Conservation (phyloP, 1,140 invertebrate genomes). For the Leptopilina clavipes region DNA sequence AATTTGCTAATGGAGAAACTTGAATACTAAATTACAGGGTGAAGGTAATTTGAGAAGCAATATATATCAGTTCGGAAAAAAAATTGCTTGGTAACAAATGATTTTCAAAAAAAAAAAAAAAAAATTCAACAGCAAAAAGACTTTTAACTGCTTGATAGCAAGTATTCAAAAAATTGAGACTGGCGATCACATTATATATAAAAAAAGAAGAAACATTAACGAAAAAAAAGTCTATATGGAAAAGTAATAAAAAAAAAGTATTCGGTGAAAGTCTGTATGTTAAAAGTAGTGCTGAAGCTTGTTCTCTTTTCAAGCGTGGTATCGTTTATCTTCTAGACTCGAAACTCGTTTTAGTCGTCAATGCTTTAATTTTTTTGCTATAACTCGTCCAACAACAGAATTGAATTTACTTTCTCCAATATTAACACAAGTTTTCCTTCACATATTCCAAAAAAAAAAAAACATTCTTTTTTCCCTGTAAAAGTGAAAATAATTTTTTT, state of each 20-base stretch:
- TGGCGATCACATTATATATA: neutral
- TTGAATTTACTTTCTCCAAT: constrained; percentile 5
- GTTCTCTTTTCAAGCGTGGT: constrained; percentile 27
- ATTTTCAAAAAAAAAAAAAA: neutral
- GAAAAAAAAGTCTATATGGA: neutral
- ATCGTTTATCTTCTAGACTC: constrained; percentile 19
- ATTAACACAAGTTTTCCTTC: neutral
- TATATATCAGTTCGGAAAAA: neutral
- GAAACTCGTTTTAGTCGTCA: neutral
- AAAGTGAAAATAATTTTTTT: no score
- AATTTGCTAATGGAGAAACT: constrained; percentile 14
- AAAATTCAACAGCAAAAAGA: neutral
- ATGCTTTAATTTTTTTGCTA: constrained; percentile 12
- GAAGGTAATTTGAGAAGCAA: constrained; percentile 13
- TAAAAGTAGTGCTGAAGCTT: constrained; percentile 12
- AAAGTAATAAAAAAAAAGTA: constrained; percentile 11
- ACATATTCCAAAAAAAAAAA: neutral
- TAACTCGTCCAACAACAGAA: constrained; percentile 19
- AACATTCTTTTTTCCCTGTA: neutral
- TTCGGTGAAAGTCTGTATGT: neutral
- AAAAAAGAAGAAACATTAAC: neutral
- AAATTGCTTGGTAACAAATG: neutral
- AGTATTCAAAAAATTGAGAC: neutral
- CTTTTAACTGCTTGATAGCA: neutral
- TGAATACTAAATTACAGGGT: constrained; percentile 2